Conservation (phyloP, 2,888 invertebrate species). For the Leptothorax acervorum region DNA sequence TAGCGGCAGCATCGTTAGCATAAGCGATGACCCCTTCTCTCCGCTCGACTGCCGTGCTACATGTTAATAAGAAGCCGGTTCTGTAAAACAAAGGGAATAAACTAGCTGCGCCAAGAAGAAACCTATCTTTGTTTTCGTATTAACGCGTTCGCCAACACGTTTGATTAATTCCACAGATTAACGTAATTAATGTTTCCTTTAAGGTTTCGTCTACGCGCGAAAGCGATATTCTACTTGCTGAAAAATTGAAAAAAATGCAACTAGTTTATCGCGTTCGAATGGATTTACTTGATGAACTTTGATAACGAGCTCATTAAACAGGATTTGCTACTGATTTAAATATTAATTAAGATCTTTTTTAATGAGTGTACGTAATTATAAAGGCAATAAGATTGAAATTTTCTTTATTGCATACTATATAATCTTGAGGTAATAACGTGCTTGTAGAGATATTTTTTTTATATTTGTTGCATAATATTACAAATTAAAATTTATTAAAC, state of each 20-base stretch:
- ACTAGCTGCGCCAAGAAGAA: conserved; percentile 20
- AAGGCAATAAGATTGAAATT: neutral
- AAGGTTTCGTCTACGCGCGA: neutral
- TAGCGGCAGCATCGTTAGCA: conserved; percentile 59
- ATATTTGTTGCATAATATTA: neutral
- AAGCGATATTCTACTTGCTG: neutral
- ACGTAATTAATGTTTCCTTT: conserved; percentile 19
- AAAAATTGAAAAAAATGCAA: conserved; percentile 17
- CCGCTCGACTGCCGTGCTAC: conserved; percentile 35
- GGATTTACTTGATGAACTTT: conserved; percentile 7
- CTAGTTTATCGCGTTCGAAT: neutral
- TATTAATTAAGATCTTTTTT: conserved; percentile 13
- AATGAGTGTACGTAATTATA: neutral
- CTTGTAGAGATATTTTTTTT: neutral
- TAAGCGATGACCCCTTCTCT: conserved; percentile 59
- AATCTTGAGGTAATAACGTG: neutral
- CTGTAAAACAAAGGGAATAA: conserved; percentile 53
- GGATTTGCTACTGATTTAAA: conserved; percentile 28
- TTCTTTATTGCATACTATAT: neutral
- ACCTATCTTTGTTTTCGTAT: conserved; percentile 44
- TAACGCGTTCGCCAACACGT: conserved; percentile 25
- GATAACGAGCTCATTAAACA: conserved; percentile 9
- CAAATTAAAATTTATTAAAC: neutral
- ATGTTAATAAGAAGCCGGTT: conserved; percentile 49
- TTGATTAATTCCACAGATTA: conserved; percentile 42